phyloP scores from a whole-genome alignment of 2,888 invertebrate species.

The Thymelicus sylvestris region DNA sequence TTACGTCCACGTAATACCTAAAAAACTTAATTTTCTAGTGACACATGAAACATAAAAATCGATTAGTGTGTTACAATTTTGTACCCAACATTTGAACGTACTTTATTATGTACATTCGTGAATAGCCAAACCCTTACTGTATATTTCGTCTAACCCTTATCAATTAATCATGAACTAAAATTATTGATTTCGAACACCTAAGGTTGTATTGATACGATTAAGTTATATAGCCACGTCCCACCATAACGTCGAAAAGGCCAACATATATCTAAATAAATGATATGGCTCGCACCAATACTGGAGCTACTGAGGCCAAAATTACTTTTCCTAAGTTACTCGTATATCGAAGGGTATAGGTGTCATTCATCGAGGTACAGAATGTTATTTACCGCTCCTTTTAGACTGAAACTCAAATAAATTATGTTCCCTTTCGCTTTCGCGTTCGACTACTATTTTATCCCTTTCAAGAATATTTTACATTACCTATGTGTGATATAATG shows the following conservation, averaged over 20 bases:
- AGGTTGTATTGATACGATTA: not conserved
- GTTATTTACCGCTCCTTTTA: not conserved
- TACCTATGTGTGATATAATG: too few species aligned
- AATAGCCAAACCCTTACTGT: not conserved
- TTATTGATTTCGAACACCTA: not conserved
- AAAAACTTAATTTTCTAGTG: too few species aligned
- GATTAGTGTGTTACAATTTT: too few species aligned
- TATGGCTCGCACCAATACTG: not conserved
- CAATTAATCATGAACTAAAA: conserved; percentile 15
- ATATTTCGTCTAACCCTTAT: conserved; percentile 5
- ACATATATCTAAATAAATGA: not conserved
- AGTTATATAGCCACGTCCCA: too few species aligned
- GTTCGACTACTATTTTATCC: too few species aligned
- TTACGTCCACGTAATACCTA: too few species aligned
- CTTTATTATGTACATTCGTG: not conserved
- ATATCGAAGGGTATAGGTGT: not conserved
- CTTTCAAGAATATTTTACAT: too few species aligned
- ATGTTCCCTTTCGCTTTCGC: too few species aligned
- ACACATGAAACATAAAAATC: too few species aligned
- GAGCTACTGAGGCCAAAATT: not conserved
- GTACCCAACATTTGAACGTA: not conserved
- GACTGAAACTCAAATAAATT: not conserved
- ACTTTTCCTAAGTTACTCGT: not conserved
- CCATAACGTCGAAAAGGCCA: too few species aligned
- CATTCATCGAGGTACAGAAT: not conserved